Evolutionary conservation across 2,888 invertebrate genomes (phyloP).

Genomic region (Nebria salina): DNA sequence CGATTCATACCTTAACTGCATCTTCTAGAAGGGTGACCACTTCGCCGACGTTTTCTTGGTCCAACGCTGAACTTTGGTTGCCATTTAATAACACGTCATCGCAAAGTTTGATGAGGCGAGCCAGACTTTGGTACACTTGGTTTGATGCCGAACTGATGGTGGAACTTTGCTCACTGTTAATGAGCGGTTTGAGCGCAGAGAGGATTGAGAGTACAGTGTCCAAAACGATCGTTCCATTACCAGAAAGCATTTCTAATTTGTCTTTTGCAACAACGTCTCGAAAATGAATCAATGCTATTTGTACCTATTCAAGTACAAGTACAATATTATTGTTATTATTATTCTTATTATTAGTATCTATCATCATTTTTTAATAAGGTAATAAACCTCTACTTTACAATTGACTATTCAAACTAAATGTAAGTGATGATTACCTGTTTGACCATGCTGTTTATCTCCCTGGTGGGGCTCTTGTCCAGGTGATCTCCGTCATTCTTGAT

Average conservation of each 20-base stretch:
- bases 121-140: slow-evolving; percentile 86
- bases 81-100: slow-evolving; percentile 86
- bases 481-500: slow-evolving; percentile 66
- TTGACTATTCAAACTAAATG: too few relatives aligned
- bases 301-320: slow-evolving; percentile 64
- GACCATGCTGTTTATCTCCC: slow-evolving; percentile 79
- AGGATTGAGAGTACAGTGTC: slow-evolving; percentile 92
- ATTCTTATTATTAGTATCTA: too few relatives aligned
- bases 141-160: slow-evolving; percentile 81
- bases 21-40: slow-evolving; percentile 77
- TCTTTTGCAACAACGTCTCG: slow-evolving; percentile 92
- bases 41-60: slow-evolving; percentile 71
- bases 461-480: slow-evolving; percentile 69
- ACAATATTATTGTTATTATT: background rate
- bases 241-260: slow-evolving; percentile 92
- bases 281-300: slow-evolving; percentile 85
- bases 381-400: too few relatives aligned
- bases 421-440: slow-evolving; percentile 65
- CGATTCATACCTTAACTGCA: slow-evolving; percentile 64
- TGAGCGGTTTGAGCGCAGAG: slow-evolving; percentile 62
- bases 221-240: slow-evolving; percentile 91
- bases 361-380: too few relatives aligned
- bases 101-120: slow-evolving; percentile 87
- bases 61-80: slow-evolving; percentile 72
- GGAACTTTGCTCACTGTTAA: slow-evolving; percentile 66